phyloP scores from a whole-genome alignment of 2,888 invertebrate genomes.

The Dusona sp. region DNA sequence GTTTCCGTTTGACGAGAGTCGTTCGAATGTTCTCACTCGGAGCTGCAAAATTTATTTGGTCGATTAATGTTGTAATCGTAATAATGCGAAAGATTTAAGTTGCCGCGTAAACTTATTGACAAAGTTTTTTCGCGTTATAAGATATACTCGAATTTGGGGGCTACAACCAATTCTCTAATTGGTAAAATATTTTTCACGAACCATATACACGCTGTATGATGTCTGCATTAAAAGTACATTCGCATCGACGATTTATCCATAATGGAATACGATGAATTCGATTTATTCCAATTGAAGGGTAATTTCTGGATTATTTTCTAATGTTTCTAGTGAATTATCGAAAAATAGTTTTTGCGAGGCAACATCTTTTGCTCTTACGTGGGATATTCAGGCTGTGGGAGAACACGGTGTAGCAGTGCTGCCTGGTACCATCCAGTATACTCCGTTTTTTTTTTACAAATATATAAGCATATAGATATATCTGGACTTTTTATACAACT shows the following conservation, averaged over 20 bases:
- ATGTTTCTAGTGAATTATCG: constrained; percentile 3
- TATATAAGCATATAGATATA: constrained; percentile 27
- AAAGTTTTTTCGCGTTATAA: too few relatives aligned
- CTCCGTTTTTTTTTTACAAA: constrained; percentile 20
- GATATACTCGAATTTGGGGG: too few relatives aligned
- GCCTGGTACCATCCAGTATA: constrained; percentile 74
- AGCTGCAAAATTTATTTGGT: too few relatives aligned
- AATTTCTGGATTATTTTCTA: background rate
- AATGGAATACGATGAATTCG: background rate
- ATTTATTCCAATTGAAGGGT: background rate
- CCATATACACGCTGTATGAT: too few relatives aligned
- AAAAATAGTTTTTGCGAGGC: constrained; percentile 24
- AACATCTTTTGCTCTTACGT: constrained; percentile 28
- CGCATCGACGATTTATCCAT: background rate
- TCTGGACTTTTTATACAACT: constrained; percentile 10
- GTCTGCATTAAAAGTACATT: background rate
- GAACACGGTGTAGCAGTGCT: constrained; percentile 71
- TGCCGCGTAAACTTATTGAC: too few relatives aligned
- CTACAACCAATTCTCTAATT: background rate
- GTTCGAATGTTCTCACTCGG: background rate
- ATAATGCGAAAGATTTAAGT: too few relatives aligned
- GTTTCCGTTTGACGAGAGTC: background rate
- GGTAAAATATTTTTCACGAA: background rate
- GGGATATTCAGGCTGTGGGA: constrained; percentile 13
- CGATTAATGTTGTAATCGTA: background rate